Evolutionary conservation across 2,888 invertebrate genomes (phyloP).

Genomic region (Ametastegia equiseti): DNA sequence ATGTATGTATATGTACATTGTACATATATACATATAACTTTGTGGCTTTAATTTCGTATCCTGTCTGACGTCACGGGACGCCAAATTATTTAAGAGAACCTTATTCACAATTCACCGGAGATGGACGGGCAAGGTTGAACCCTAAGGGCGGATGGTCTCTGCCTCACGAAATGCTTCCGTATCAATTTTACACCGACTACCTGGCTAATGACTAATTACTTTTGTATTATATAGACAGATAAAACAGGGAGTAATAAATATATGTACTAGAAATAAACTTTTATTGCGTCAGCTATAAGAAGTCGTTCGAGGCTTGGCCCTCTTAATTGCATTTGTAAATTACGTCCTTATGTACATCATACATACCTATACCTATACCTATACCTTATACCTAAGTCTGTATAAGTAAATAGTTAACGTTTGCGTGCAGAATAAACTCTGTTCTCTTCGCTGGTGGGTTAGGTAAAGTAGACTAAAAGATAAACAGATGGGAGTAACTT

Average conservation of each 20-base stretch:
- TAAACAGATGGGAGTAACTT: slow-evolving; percentile 7
- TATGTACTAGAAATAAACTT: neutral
- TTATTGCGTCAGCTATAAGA: neutral
- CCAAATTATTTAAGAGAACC: slow-evolving; percentile 29
- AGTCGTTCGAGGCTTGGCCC: slow-evolving; percentile 7
- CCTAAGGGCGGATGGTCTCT: neutral
- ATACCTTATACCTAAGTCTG: no score
- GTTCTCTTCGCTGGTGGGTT: neutral
- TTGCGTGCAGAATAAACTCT: neutral
- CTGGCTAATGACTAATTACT: slow-evolving; percentile 19
- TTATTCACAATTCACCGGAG: slow-evolving; percentile 32
- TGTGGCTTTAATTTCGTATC: slow-evolving; percentile 31
- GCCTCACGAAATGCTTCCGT: neutral
- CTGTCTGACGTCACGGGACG: slow-evolving; percentile 22
- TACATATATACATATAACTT: no score
- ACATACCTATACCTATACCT: neutral
- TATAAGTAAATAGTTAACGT: slow-evolving; percentile 1
- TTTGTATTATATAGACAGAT: neutral
- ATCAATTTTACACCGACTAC: slow-evolving; percentile 14
- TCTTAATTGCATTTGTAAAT: slow-evolving; percentile 17
- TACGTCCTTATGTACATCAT: neutral
- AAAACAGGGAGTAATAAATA: neutral
- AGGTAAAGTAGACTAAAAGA: neutral
- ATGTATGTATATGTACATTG: no score
- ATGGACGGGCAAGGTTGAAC: slow-evolving; percentile 14